A percentile compares a stretch with the other conserved stretches of the same genome.
These are phyloP conservation scores for Protomyctophum bolini DNA, from an alignment of 2,113 vertebrate genomes.

Conservation along the genomic window DNA sequence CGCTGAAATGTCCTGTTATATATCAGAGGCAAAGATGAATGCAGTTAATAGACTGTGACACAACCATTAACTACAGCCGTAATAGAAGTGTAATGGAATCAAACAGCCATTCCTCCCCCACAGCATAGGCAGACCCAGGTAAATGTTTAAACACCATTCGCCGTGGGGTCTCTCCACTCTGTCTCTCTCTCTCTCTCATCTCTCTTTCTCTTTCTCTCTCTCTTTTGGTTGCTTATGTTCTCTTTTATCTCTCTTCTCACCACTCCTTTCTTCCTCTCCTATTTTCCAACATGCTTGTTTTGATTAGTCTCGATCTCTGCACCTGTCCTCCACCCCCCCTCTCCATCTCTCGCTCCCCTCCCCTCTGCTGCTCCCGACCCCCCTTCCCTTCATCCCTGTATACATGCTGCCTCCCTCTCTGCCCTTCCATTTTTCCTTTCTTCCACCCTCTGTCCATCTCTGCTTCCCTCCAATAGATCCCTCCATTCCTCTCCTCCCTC, in stretches of 20 bases:
- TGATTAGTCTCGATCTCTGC: not conserved
- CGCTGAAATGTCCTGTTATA: constrained; percentile 75
- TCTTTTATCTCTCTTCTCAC: not conserved
- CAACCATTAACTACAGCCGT: constrained; percentile 83
- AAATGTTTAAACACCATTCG: constrained; percentile 73
- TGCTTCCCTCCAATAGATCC: constrained; percentile 63
- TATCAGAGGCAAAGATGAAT: constrained; percentile 81
- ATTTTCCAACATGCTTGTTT: no score
- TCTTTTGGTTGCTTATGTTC: not conserved
- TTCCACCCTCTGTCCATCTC: not conserved
- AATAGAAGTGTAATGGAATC: constrained; percentile 83
- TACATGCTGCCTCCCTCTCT: not conserved
- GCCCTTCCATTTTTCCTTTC: not conserved
- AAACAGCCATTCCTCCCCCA: constrained; percentile 72
- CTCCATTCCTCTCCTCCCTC: not conserved
- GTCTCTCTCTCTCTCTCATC: constrained; percentile 8
- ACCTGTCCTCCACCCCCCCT: not conserved
- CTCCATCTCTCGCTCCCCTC: not conserved
- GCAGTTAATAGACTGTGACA: constrained; percentile 84
- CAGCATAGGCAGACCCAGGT: constrained; percentile 65
- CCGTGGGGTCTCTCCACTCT: constrained; percentile 29
- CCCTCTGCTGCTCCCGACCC: not conserved
- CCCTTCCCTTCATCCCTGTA: not conserved
- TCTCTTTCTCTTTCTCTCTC: not conserved
- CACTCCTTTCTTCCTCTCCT: not conserved